Evolutionary conservation across 2,797 vertebrate genomes (phyloP).

Genomic region (Muscicapa striata): DNA sequence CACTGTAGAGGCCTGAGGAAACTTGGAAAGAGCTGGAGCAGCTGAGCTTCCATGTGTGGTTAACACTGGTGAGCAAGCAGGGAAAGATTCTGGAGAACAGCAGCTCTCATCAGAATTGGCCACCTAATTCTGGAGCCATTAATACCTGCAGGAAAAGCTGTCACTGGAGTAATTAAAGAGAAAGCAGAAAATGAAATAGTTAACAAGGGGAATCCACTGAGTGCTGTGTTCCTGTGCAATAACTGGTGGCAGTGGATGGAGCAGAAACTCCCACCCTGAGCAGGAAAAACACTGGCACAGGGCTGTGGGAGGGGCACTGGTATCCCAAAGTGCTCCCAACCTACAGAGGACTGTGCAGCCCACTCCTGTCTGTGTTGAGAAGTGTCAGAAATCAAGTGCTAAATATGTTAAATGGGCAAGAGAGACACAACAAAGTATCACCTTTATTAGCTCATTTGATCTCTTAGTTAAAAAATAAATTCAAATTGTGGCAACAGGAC

Average conservation of each 20-base stretch:
- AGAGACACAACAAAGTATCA: neutral
- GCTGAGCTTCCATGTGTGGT: neutral
- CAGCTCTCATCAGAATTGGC: neutral
- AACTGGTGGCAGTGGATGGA: neutral
- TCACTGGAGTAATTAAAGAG: neutral
- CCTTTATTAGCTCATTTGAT: neutral
- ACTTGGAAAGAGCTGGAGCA: neutral
- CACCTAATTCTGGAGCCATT: neutral
- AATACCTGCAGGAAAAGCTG: neutral
- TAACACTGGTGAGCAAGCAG: rapidly evolving
- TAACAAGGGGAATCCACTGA: neutral
- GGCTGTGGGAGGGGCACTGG: neutral
- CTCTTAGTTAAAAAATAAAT: slow-evolving; percentile 46
- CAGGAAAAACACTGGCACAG: neutral
- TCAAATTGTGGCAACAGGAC: neutral
- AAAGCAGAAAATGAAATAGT: neutral
- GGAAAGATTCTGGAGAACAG: neutral
- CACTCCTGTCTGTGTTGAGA: neutral
- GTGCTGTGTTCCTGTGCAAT: neutral
- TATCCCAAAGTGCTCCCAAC: neutral
- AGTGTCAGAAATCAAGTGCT: neutral
- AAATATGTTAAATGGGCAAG: neutral
- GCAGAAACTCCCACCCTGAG: neutral
- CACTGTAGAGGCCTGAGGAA: neutral
- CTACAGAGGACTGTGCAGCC: rapidly evolving